Evolutionary conservation across 2,888 invertebrate genomes (phyloP), one percentile per base, ranked within the genome.

Genomic region (Sinelater perroti): DNA sequence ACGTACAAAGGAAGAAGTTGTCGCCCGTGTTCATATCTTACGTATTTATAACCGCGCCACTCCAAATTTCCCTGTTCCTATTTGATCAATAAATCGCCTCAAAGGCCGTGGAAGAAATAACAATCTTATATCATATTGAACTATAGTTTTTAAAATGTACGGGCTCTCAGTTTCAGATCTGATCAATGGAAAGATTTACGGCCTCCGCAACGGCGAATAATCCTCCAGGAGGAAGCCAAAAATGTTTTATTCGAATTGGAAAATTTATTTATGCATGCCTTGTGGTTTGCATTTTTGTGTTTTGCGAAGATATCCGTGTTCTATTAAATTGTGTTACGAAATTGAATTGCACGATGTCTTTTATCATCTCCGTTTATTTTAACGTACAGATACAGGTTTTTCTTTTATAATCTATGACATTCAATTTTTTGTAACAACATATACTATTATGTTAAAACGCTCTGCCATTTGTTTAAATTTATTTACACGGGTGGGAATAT

Each of bases 121-220:
- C 24, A 40, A 11, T 17, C 40, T 24, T 40, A 13, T 24, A 40
- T 40, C 24, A 40, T 40, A 40, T 24, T 24, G 21, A 40, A 20
- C 40, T 7, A 40, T 40, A 40, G 24, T 40, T 40, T n/a, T 40
- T 40, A 40, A 40, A 40, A 17, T 14, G 24, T 40, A 24, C 24
- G 24, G 24, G 8, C n/a, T 40, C 33, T 20, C 40, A 14, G 40
- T 17, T 40, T 40, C 13, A 13, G 14, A 2, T 40, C 24, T 40
- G 40, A 40, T 40, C 21, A 24, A 40, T 40, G 40, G 11, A 6
- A 13, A 40, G 13, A 40, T 40, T 24, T 40, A 21, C 24, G 14
- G 24, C 18, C 10, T 17, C 11, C 36, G 18, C 36, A 36, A 36
- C 18, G 17, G 36, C 36, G 17, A 36, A 17, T 18, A 14, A 18